A percentile compares a stretch with the other conserved stretches of the same genome.
These are phyloP conservation scores for Neelides folsomi DNA, from an alignment of 2,888 invertebrate genomes.

Conservation along the genomic window DNA sequence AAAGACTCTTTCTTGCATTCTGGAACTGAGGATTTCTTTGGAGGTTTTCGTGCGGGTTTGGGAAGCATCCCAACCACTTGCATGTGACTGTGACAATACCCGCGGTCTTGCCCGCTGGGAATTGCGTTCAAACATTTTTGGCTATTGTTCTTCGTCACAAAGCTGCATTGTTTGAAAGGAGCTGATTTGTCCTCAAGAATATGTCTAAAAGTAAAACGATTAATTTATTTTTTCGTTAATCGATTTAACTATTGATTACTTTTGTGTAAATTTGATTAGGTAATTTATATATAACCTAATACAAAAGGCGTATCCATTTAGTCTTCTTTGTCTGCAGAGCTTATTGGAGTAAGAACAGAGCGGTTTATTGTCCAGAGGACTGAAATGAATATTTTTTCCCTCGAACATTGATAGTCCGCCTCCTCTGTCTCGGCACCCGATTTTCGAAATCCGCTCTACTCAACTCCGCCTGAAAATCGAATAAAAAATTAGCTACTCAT, in stretches of 20 bases:
- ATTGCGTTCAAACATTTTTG: slow-evolving; percentile 40
- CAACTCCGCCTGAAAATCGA: too few relatives aligned
- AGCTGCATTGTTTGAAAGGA: slow-evolving; percentile 39
- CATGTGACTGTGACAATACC: slow-evolving; percentile 42
- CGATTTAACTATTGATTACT: background rate
- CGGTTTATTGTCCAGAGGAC: slow-evolving; percentile 40
- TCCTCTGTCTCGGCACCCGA: too few relatives aligned
- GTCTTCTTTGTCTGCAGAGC: slow-evolving; percentile 43
- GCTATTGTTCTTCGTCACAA: slow-evolving; percentile 31
- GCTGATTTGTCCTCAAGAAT: slow-evolving; percentile 43
- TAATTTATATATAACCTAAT: slow-evolving; percentile 34
- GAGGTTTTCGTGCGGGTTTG: slow-evolving; percentile 35
- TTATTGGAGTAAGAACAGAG: slow-evolving; percentile 40
- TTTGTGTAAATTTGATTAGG: background rate
- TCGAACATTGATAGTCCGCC: slow-evolving; percentile 37
- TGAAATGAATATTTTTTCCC: slow-evolving; percentile 42
- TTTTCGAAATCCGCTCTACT: too few relatives aligned
- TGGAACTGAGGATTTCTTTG: background rate
- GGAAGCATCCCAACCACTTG: slow-evolving; percentile 38
- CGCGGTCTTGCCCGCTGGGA: slow-evolving; percentile 39
- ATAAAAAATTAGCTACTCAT: too few relatives aligned
- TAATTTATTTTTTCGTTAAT: background rate
- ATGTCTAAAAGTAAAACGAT: slow-evolving; percentile 36
- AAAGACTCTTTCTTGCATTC: background rate
- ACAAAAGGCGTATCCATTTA: slow-evolving; percentile 43